Base-by-base conservation (phyloP, 2,888 invertebrate species). In the Platycheirus rosarum region DNA sequence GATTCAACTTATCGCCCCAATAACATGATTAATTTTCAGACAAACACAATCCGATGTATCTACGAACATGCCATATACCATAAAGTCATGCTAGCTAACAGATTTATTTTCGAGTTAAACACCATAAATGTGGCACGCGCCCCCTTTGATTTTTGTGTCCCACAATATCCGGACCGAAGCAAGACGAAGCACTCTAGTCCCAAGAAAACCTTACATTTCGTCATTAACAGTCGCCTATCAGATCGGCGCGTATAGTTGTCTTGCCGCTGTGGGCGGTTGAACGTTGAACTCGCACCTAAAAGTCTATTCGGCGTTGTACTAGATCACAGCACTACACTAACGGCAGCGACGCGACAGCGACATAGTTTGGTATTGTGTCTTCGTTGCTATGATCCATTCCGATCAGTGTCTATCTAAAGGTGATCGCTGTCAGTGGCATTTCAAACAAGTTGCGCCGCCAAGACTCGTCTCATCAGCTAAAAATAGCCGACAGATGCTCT, bases 391-490 rank as follows among this genome's bases (percentile, higher is more conserved):
- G 80, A 82, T 76, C 77, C 9, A 71, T 71, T 82, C 82, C 9
- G 76, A 77, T 82, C 82, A 77, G 82, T 77, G 62, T 57, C 48
- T 77, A 49, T 16, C 55, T 63, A 73, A 77, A 77, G 68, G 77
- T 82, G 82, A 73, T 77, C 77, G 66, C 51, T 73, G 77, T 63
- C 68, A 82, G 77, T 76, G 55, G 77, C 77, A 26, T 75, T 37
- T 49, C 14, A 55, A 49, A 53, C 51, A 53, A 14, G 0, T 55
- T 13, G 20, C 32, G 44, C 18, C 9, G 20, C 14, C 16, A 23
- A 23, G 35, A 13, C 9, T 37, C 14, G 46, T 68, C 48, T 48
- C 14, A 63, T 32, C 62, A 48, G 14, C 26, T 66, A 71, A 73
- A 77, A 76, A 77, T 82, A 82, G 44, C 32, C 48, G 46, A n/a